phyloP scores from a whole-genome alignment of 2,113 vertebrate genomes.

The Echinops telfairi region DNA sequence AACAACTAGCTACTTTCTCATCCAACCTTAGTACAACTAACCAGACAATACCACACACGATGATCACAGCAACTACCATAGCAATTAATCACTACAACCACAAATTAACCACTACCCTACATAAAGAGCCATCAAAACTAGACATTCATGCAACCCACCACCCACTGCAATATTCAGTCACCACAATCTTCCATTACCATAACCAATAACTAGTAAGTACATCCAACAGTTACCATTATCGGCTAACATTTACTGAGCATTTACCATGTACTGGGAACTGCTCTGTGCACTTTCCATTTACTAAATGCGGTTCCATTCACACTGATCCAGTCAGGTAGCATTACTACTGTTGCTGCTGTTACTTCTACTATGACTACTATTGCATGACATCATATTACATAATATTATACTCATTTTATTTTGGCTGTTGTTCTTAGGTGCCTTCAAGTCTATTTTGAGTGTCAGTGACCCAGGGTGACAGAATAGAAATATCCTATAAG shows the following conservation, averaged over 20 bases:
- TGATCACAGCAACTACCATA: too few relatives aligned
- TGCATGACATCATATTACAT: background rate
- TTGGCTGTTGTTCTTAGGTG: too few relatives aligned
- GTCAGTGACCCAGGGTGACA: too few relatives aligned
- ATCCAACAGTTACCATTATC: background rate
- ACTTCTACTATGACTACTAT: background rate
- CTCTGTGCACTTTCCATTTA: background rate
- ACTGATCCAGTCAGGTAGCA: rapidly evolving
- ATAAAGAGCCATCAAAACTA: background rate
- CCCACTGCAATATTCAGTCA: background rate
- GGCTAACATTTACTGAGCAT: background rate
- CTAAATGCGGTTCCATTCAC: background rate
- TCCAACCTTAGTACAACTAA: background rate
- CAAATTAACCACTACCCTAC: background rate
- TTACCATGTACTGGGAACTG: too few relatives aligned
- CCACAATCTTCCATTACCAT: background rate
- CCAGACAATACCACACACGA: too few relatives aligned
- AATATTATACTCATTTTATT: too few relatives aligned
- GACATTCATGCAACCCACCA: background rate
- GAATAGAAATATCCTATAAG: too few relatives aligned
- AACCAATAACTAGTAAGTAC: too few relatives aligned
- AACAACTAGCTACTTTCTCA: background rate
- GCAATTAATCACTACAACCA: too few relatives aligned
- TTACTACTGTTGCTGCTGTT: rapidly evolving
- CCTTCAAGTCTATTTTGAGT: too few relatives aligned